A percentile compares a stretch with the other conserved stretches of the same genome.
phyloP scores from a whole-genome alignment of 2,797 vertebrate genomes.

The Melanotaenia parkinsoni region DNA sequence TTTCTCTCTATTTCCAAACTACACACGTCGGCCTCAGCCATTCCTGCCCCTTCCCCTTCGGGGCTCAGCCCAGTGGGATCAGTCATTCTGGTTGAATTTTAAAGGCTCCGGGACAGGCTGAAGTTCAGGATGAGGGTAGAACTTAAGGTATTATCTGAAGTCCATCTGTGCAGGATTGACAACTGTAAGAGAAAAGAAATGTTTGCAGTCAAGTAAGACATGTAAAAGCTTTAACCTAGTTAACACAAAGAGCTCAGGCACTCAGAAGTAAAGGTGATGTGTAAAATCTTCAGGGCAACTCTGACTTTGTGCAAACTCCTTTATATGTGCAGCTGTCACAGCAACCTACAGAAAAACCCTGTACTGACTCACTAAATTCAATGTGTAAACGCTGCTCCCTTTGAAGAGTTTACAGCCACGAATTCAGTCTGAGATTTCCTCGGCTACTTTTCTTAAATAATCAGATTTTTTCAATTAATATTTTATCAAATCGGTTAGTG shows the following conservation, averaged over 20 bases:
- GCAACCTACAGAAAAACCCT: conserved; percentile 15
- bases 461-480: background rate
- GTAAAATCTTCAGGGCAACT: conserved; percentile 61
- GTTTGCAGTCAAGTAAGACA: background rate
- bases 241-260: background rate
- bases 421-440: background rate
- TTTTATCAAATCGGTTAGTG: background rate
- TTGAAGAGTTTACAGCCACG: background rate
- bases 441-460: background rate
- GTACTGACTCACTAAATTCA: conserved; percentile 3
- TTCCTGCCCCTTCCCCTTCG: conserved; percentile 71
- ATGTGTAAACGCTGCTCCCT: conserved; percentile 4
- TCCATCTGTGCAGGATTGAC: conserved; percentile 67
- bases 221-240: background rate
- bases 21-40: conserved; percentile 77
- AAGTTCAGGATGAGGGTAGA: conserved; percentile 29
- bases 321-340: conserved; percentile 52
- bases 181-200: conserved; percentile 51
- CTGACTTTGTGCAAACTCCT: conserved; percentile 48
- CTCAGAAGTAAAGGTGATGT: conserved; percentile 20
- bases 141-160: conserved; percentile 63
- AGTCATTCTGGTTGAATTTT: conserved; percentile 68
- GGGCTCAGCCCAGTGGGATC: conserved; percentile 78
- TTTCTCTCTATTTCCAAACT: conserved; percentile 82
- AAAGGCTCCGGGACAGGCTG: conserved; percentile 23